Percentiles rank a stretch among this genome's conserved stretches.
These are phyloP conservation scores for Gambusia holbrooki DNA, from an alignment of 2,113 vertebrate species.

Conservation along the genomic window DNA sequence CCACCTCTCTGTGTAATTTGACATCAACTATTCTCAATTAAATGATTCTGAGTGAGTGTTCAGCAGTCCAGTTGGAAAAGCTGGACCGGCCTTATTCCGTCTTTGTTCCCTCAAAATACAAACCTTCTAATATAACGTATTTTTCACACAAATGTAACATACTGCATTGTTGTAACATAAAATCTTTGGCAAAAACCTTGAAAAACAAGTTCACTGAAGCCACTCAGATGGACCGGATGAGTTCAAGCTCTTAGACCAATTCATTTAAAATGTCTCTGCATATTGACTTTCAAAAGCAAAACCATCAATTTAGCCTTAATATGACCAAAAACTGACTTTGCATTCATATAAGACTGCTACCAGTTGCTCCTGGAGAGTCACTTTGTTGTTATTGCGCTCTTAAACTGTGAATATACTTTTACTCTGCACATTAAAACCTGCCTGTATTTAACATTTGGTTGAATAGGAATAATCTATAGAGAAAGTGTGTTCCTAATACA, in stretches of 20 bases:
- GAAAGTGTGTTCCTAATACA: neutral
- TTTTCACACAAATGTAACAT: no score
- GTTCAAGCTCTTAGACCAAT: neutral
- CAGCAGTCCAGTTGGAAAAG: neutral
- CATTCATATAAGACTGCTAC: neutral
- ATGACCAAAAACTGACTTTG: neutral
- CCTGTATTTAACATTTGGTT: neutral
- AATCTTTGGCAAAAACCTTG: no score
- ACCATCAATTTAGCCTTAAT: neutral
- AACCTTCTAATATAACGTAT: no score
- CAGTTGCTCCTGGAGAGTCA: neutral
- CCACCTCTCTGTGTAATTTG: neutral
- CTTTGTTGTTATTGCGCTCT: no score
- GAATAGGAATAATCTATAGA: neutral
- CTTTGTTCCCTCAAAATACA: neutral
- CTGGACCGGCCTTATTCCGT: neutral
- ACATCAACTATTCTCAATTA: neutral
- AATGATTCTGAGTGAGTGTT: neutral
- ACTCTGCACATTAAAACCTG: neutral
- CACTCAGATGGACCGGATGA: neutral
- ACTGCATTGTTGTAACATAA: no score
- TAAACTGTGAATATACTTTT: no score
- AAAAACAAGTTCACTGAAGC: no score
- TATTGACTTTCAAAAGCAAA: neutral
- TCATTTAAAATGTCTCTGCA: neutral